Percentiles rank a stretch among this genome's conserved stretches.
phyloP scores from a whole-genome alignment of 2,888 invertebrate species.

The Xanthorhoe designata region DNA sequence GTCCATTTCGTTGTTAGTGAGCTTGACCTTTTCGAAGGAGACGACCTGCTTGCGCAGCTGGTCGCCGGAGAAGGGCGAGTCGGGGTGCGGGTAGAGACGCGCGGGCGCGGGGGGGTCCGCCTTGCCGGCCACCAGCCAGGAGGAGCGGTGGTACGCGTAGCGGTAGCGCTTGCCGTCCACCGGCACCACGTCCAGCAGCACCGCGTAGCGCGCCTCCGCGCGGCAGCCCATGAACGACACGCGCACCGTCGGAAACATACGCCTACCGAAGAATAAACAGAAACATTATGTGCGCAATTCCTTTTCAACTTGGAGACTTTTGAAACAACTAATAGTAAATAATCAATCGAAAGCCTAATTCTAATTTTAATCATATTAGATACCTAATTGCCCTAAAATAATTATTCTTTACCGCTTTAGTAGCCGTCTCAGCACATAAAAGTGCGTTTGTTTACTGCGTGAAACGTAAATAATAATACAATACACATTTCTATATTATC shows the following conservation, averaged over 20 bases:
- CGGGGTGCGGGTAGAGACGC: conserved; percentile 97
- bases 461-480: conserved; percentile 49
- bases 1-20: conserved; percentile 99
- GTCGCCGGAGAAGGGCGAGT: conserved; percentile 97
- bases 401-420: too few relatives aligned
- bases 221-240: conserved; percentile 95
- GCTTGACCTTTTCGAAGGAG: conserved; percentile 99
- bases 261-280: conserved; percentile 84
- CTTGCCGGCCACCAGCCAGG: conserved; percentile 99
- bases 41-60: conserved; percentile 98
- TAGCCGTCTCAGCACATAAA: background rate
- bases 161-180: conserved; percentile 98
- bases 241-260: conserved; percentile 99
- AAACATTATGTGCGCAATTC: conserved; percentile 19
- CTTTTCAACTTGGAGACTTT: conserved; percentile 11
- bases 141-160: conserved; percentile 99
- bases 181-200: conserved; percentile 98
- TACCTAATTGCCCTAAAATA: too few relatives aligned
- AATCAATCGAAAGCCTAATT: too few relatives aligned
- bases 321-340: background rate
- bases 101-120: conserved; percentile 98
- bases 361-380: too few relatives aligned
- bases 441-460: conserved; percentile 33
- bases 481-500: conserved; percentile 58
- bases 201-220: conserved; percentile 94